Base-by-base conservation (phyloP, 1,140 invertebrate genomes). In the Lucilia sericata region DNA sequence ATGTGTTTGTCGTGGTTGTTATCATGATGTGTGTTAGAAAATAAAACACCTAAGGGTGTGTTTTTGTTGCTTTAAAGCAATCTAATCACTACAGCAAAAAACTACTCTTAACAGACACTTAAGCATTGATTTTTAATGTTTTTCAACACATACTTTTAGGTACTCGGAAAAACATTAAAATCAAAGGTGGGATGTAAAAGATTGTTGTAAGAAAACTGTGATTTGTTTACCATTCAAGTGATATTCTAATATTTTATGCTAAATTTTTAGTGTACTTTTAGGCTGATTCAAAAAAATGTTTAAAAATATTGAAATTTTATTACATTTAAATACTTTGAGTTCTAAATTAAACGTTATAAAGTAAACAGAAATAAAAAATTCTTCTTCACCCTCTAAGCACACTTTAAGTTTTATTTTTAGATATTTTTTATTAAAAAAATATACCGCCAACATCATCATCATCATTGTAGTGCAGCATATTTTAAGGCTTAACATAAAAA, bases 101-200 rank as follows among this genome's bases (percentile, higher is more conserved):
- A 49, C 19, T 42, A 80, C 51, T 30, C 25, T 30, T 30, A 65
- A 82, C 25, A 82, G 13, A 36, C 82, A 82, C 82, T 82, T 65
- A 82, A 74, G 82, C 60, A 82, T 82, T 82, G 82, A 82, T 82
- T 82, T 82, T 14, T 19, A 3, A 25, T 70, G n/a, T 25, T 70
- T 7, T 70, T 19, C 65, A 70, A 70, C n/a, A 70, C 65, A 21
- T 70, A n/a, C 55, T 17, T 60, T 7, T n/a, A 60, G 14, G 7
- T 60, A n/a, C 7, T 7, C 5, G n/a, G n/a, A 70, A 21, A 70
- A 25, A 1, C 7, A 30, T 19, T 25, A 70, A 70, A 70, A 70
- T 70, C 65, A 70, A 10, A 70, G 65, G 19, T 5, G n/a, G 17
- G 55, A 5, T n/a, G 14, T n/a, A 5, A 60, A 17, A 0, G n/a